Base-by-base conservation (phyloP, 2,113 vertebrate species). In the Pithys albifrons region DNA sequence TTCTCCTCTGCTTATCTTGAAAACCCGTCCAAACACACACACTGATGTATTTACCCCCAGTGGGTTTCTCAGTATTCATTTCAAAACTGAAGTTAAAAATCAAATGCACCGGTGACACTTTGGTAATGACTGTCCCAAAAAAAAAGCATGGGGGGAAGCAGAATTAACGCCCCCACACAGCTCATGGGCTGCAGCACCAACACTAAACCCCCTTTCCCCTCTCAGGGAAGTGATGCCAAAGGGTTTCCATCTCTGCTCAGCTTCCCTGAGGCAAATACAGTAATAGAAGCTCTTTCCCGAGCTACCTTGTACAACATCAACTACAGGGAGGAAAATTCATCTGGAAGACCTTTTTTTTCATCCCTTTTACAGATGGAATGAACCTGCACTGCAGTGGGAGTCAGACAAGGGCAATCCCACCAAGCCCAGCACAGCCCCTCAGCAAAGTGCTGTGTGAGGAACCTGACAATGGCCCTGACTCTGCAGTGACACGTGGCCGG, bases 401-500 rank as follows among this genome's bases (percentile, higher is more conserved):
- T 14, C 13, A 31, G 2, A 2, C 3, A 22, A 33, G 29, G n/a
- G 57, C 41, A 37, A 41, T 2, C 17, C 43, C 69, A 71, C 43
- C 54, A 46, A 23, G 23, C 45, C 6, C 5, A 1, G 7, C 52
- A 2, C 19, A 73, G 39, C 65, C 51, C 59, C 46, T 43, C 49
- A 52, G 33, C 39, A 55, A 23, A 0, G 7, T 2, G 19, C 45
- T 25, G 35, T 1, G 27, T 3, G 39, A 77, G 24, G 29, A 69
- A 37, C 39, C 33, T 6, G 15, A 70, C 54, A 45, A 18, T 2
- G 2, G 35, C 35, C 77, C 45, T 7, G 5, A 48, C 18, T 25
- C n/a, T 11, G 1, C 1, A 16, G 7, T 8, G n/a, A 57, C 3
- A 1, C 3, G 1, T 1, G 35, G 51, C 55, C 67, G 55, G n/a